These are phyloP conservation scores for Procambarus virginalis DNA, from an alignment of 1,140 invertebrate species.

Conservation along the genomic window DNA sequence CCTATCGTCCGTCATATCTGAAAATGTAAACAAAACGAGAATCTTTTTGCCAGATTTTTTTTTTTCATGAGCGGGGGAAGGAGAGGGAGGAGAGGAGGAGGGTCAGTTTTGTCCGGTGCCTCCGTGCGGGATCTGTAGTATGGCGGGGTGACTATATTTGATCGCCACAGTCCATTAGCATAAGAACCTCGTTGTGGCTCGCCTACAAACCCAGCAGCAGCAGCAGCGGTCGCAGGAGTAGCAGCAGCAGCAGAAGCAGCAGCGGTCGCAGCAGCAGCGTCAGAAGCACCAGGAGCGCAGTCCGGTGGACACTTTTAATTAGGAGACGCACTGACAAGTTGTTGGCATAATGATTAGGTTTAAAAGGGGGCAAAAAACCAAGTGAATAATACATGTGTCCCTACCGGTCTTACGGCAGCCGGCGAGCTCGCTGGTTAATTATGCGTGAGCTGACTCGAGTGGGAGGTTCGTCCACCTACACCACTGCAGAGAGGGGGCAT, in stretches of 20 bases:
- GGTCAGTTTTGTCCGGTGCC: not conserved
- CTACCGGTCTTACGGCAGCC: not conserved
- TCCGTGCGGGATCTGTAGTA: no score
- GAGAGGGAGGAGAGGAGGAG: no score
- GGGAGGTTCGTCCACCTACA: no score
- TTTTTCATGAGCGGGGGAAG: no score
- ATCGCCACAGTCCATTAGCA: not conserved
- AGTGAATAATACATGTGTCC: not conserved
- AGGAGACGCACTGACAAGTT: slow-evolving; percentile 59
- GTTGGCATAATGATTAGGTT: slow-evolving; percentile 55
- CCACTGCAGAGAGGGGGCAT: no score
- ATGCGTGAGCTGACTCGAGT: not conserved
- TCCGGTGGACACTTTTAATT: slow-evolving; percentile 55
- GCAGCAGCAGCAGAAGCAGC: not conserved
- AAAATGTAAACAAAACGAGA: not conserved
- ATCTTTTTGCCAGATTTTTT: no score
- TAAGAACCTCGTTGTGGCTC: not conserved
- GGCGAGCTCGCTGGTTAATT: not conserved
- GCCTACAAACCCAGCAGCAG: not conserved
- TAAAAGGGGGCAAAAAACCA: not conserved
- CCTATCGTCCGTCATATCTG: not conserved
- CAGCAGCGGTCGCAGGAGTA: not conserved
- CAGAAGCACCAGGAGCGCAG: not conserved
- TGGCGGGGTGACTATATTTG: not conserved
- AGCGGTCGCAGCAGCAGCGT: no score